Conservation (phyloP, 2,797 vertebrate species). For the Dryobates pubescens region DNA sequence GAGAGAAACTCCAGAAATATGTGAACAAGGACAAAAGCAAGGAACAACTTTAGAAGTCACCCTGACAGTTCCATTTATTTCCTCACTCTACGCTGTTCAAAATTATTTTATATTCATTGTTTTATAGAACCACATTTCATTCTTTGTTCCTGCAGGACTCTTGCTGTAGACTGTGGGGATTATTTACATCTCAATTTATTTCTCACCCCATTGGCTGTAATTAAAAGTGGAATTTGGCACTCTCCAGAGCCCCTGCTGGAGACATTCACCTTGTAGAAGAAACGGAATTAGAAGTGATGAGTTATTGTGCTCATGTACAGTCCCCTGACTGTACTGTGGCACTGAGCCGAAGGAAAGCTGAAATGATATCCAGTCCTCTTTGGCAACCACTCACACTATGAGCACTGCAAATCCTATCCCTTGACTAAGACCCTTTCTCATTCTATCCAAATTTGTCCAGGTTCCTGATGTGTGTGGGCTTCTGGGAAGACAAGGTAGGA, state of each 20-base stretch:
- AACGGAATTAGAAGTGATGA: slow-evolving; percentile 1
- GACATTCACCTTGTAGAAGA: slow-evolving; percentile 27
- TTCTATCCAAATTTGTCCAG: neutral
- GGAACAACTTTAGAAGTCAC: neutral
- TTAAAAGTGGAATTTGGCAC: slow-evolving; percentile 26
- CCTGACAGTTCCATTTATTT: neutral
- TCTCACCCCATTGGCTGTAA: neutral
- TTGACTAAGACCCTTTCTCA: neutral
- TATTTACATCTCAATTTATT: slow-evolving; percentile 38
- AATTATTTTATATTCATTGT: neutral
- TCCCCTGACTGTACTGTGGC: neutral
- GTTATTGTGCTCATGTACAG: neutral
- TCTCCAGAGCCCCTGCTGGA: neutral
- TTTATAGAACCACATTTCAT: neutral
- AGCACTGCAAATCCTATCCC: slow-evolving; percentile 1
- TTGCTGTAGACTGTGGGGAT: neutral
- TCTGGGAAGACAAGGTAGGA: neutral
- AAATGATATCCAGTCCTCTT: neutral
- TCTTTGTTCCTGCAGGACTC: neutral
- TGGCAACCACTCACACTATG: neutral
- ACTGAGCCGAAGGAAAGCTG: neutral
- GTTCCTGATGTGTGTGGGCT: neutral
- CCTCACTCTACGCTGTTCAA: neutral
- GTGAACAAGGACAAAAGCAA: neutral
- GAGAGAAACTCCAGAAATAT: neutral